Percentiles rank a stretch among this genome's conserved stretches.
These are phyloP conservation scores for Pegoplata infirma DNA, from an alignment of 2,888 invertebrate species.

Conservation along the genomic window DNA sequence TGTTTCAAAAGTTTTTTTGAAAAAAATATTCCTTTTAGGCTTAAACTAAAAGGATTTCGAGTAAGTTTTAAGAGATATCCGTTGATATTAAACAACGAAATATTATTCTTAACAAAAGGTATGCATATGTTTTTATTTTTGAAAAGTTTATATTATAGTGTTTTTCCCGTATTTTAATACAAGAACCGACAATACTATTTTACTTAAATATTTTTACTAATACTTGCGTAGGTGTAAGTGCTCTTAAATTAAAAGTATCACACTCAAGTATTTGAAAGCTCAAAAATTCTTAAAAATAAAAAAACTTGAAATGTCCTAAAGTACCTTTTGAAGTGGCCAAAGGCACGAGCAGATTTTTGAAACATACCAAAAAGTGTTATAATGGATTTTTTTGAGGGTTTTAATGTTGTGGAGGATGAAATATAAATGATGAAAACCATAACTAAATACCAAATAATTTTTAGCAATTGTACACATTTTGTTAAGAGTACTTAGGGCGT, in stretches of 20 bases:
- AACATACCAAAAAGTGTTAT: constrained; percentile 41
- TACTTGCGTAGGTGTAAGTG: constrained; percentile 51
- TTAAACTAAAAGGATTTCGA: too few species aligned
- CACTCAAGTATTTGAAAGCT: constrained; percentile 59
- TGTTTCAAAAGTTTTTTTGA: too few species aligned
- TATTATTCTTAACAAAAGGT: too few species aligned
- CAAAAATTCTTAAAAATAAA: constrained; percentile 24
- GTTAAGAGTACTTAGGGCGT: constrained; percentile 60
- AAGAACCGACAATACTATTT: neutral
- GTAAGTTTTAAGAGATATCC: too few species aligned
- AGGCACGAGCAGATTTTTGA: constrained; percentile 49
- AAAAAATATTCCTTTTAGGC: too few species aligned
- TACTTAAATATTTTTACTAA: neutral
- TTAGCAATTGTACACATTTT: constrained; percentile 58
- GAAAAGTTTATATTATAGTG: too few species aligned
- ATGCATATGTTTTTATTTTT: too few species aligned
- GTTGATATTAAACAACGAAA: too few species aligned
- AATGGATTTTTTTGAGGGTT: constrained; percentile 54
- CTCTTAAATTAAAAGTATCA: constrained; percentile 60
- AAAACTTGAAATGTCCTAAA: constrained; percentile 54
- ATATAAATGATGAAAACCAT: constrained; percentile 25
- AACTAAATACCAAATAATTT: constrained; percentile 62
- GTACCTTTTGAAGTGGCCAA: constrained; percentile 48
- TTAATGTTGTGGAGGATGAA: constrained; percentile 27
- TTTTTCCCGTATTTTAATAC: neutral